Conservation (phyloP, 2,113 vertebrate species). For the Falco punctatus region DNA sequence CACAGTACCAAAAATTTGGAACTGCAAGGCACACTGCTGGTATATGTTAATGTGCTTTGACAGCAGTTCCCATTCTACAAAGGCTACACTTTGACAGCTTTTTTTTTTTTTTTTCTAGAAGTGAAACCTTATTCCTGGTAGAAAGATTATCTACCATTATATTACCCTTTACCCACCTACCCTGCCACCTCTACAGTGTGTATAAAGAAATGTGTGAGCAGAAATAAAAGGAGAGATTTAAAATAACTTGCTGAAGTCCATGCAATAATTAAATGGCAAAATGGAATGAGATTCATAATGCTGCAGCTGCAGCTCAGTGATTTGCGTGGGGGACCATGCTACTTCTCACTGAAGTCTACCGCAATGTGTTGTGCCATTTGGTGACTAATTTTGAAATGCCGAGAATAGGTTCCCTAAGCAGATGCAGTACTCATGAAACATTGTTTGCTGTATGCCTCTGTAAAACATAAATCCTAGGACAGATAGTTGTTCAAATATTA, state of each 20-base stretch:
- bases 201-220: background rate
- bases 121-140: background rate
- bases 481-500: background rate
- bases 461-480: background rate
- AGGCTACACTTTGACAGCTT: background rate
- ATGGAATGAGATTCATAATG: background rate
- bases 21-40: background rate
- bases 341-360: background rate
- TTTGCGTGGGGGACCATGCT: fast-evolving
- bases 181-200: background rate
- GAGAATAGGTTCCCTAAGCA: background rate
- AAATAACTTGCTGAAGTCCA: background rate
- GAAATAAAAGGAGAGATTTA: background rate
- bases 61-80: background rate
- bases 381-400: background rate
- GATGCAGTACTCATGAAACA: background rate
- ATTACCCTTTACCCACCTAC: background rate
- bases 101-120: background rate
- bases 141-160: background rate
- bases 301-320: background rate
- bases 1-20: background rate
- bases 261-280: background rate
- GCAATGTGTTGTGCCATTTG: background rate
- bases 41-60: background rate
- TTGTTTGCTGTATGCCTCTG: background rate